These are phyloP conservation scores for Centropus bengalensis DNA, from an alignment of 2,113 vertebrate genomes.

Conservation along the genomic window DNA sequence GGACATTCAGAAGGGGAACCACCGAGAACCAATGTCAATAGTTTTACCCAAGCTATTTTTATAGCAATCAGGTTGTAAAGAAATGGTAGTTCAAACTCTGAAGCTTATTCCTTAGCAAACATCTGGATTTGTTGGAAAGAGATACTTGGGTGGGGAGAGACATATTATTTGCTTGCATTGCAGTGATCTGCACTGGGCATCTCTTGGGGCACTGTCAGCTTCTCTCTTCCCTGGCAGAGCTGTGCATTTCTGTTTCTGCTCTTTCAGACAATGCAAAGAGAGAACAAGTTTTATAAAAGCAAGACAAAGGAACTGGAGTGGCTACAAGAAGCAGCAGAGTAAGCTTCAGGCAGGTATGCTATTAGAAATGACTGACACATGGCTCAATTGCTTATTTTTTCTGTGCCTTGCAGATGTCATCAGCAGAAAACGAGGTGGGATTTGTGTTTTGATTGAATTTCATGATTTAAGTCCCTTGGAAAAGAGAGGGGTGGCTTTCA, in stretches of 20 bases:
- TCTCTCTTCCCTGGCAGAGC: not conserved
- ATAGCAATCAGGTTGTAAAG: not conserved
- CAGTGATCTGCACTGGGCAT: accelerated
- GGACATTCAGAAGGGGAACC: constrained; percentile 20
- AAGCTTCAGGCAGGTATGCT: not conserved
- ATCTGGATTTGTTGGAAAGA: not conserved
- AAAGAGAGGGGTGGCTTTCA: not conserved
- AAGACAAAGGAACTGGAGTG: not conserved
- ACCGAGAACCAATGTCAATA: not conserved
- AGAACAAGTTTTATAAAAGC: not conserved
- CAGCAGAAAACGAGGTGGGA: not conserved
- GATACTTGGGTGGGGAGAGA: not conserved
- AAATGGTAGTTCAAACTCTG: not conserved
- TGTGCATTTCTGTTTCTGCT: not conserved
- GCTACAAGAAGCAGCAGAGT: not conserved
- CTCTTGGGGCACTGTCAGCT: not conserved
- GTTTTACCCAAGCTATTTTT: not conserved
- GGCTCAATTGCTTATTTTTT: accelerated
- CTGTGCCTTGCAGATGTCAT: not conserved
- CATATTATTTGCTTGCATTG: not conserved
- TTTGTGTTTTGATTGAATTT: not conserved
- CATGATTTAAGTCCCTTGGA: not conserved
- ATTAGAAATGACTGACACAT: not conserved
- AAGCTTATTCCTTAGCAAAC: not conserved
- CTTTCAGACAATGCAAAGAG: not conserved